These are phyloP conservation scores for Nannobrachium achirus DNA, from an alignment of 2,113 vertebrate species.

Conservation along the genomic window DNA sequence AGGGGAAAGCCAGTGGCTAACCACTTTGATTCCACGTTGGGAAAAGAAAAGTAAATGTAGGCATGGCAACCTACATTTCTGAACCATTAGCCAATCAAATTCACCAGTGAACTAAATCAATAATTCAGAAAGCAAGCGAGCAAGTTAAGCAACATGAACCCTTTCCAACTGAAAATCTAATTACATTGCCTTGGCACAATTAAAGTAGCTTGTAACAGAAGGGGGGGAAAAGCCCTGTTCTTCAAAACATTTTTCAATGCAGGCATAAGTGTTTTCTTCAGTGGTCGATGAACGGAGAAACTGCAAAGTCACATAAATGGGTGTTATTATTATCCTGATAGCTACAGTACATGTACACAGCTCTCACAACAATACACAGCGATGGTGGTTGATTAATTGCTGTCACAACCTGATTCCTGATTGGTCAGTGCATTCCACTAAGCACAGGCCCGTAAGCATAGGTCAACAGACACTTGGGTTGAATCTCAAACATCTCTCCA, in stretches of 20 bases:
- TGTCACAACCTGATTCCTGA: constrained; percentile 51
- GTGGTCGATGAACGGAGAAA: constrained; percentile 72
- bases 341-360: constrained; percentile 45
- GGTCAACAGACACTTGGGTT: constrained; percentile 26
- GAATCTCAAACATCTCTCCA: constrained; percentile 19
- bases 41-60: neutral
- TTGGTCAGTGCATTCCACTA: constrained; percentile 85
- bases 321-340: constrained; percentile 71
- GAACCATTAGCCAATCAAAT: constrained; percentile 19
- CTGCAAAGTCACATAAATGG: constrained; percentile 87
- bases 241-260: constrained; percentile 2
- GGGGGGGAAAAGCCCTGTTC: neutral
- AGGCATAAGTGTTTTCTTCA: constrained; percentile 17
- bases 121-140: neutral
- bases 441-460: constrained; percentile 61
- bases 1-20: constrained; percentile 19
- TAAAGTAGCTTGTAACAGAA: neutral
- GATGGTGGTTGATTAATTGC: constrained; percentile 38
- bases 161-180: too few species aligned
- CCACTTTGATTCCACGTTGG: neutral
- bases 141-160: too few species aligned
- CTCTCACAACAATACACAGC: constrained; percentile 51
- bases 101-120: neutral
- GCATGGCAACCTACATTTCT: constrained; percentile 18
- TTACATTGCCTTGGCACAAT: neutral